Percentiles rank a stretch among this genome's conserved stretches.
Conservation (phyloP, 1,140 invertebrate species). For the Nymphalis io region DNA sequence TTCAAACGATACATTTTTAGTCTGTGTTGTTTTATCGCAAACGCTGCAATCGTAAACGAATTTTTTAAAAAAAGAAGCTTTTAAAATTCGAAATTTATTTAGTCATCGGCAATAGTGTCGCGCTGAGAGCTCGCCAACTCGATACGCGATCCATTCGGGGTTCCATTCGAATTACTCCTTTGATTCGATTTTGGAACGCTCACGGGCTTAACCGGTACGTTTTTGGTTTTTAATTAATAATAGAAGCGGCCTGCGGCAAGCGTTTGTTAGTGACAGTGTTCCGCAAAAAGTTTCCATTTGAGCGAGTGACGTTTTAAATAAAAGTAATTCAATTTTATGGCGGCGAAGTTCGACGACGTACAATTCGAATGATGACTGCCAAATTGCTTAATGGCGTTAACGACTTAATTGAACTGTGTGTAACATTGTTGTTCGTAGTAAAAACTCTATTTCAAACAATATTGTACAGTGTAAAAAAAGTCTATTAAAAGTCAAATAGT, state of each 20-base stretch:
- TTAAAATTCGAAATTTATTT: conserved; percentile 37
- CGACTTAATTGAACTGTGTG: conserved; percentile 38
- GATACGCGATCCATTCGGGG: conserved; percentile 32
- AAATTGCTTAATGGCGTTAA: conserved; percentile 45
- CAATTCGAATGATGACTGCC: conserved; percentile 38
- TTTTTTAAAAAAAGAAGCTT: conserved; percentile 19
- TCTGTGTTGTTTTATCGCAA: conserved; percentile 16
- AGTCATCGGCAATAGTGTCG: conserved; percentile 33
- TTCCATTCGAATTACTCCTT: conserved; percentile 52
- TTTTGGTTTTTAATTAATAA: conserved; percentile 68
- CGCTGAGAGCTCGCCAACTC: conserved; percentile 27
- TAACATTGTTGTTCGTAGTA: conserved; percentile 31
- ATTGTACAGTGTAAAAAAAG: background rate
- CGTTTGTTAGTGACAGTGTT: conserved; percentile 47
- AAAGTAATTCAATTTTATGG: conserved; percentile 47
- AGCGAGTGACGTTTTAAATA: conserved; percentile 38
- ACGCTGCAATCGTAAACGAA: conserved; percentile 13
- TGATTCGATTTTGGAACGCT: conserved; percentile 53
- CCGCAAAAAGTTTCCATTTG: conserved; percentile 41
- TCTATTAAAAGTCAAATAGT: too few species aligned
- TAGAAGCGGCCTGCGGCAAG: conserved; percentile 44
- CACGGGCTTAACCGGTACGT: conserved; percentile 50
- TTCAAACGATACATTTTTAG: conserved; percentile 5
- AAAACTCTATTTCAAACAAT: conserved; percentile 33
- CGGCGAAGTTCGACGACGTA: conserved; percentile 33